Conservation (phyloP, 1,140 invertebrate genomes). For the Ostrea denselamellosa region DNA sequence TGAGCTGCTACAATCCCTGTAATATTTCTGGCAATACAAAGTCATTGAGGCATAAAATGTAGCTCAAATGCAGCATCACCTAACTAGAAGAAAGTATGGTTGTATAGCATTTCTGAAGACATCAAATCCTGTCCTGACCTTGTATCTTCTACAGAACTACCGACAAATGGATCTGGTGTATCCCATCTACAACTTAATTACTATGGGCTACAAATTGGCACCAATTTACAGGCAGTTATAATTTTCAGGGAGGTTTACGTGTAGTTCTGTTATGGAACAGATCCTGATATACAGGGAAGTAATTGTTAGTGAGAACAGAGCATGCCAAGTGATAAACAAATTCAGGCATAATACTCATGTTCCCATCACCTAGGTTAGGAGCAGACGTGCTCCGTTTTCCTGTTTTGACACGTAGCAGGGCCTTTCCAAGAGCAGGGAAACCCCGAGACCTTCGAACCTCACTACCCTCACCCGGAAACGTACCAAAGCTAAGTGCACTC, state of each 20-base stretch:
- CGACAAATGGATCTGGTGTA: too few relatives aligned
- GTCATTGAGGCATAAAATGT: too few relatives aligned
- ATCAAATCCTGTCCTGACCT: too few relatives aligned
- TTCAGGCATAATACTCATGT: constrained; percentile 54
- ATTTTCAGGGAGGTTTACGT: neutral
- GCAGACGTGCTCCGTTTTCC: constrained; percentile 89
- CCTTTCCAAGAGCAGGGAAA: constrained; percentile 86
- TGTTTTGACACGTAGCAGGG: constrained; percentile 81
- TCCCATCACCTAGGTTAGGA: constrained; percentile 90
- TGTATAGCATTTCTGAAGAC: too few relatives aligned
- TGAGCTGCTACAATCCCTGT: too few relatives aligned
- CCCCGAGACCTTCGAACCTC: constrained; percentile 64
- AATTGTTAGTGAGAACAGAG: constrained; percentile 29
- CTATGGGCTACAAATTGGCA: too few relatives aligned
- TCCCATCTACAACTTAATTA: too few relatives aligned
- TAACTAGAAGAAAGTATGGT: too few relatives aligned
- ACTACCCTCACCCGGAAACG: constrained; percentile 68
- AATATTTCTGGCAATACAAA: too few relatives aligned
- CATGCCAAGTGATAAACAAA: constrained; percentile 24
- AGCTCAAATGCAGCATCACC: too few relatives aligned
- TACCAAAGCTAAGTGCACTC: constrained; percentile 83
- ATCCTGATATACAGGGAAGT: neutral
- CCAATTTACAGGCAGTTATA: neutral
- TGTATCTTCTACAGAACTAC: too few relatives aligned
- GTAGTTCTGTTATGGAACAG: neutral